These are phyloP conservation scores for Steromphala cineraria DNA, from an alignment of 2,888 invertebrate genomes.

Conservation along the genomic window DNA sequence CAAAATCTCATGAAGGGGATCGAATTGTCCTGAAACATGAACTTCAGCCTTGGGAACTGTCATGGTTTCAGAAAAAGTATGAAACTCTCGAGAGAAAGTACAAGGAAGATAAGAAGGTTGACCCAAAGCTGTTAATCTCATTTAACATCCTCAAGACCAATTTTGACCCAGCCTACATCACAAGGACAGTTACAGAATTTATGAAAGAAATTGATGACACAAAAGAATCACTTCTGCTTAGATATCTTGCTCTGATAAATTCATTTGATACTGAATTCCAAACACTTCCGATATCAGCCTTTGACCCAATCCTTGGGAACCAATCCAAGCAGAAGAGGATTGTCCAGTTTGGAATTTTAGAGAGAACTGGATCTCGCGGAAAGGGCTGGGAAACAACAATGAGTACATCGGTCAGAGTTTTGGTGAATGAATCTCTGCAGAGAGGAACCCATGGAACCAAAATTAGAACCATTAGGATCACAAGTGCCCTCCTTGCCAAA, in stretches of 20 bases:
- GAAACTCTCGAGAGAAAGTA: slow-evolving; percentile 42
- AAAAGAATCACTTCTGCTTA: slow-evolving; percentile 45
- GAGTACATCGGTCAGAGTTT: not conserved
- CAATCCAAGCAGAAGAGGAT: slow-evolving; percentile 5
- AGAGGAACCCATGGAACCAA: slow-evolving; percentile 30
- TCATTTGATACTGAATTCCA: slow-evolving; percentile 53
- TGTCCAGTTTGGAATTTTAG: slow-evolving; percentile 1
- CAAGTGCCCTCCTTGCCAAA: slow-evolving; percentile 42
- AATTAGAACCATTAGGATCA: slow-evolving; percentile 41
- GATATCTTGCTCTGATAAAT: slow-evolving; percentile 54
- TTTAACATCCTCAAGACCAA: slow-evolving; percentile 63
- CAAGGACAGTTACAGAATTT: slow-evolving; percentile 46
- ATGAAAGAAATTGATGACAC: slow-evolving; percentile 36
- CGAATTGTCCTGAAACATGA: slow-evolving; percentile 38
- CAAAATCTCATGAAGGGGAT: slow-evolving; percentile 13
- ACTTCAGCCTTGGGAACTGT: slow-evolving; percentile 41
- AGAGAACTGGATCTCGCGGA: not conserved
- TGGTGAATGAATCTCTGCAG: slow-evolving; percentile 12
- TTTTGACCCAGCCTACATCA: slow-evolving; percentile 52
- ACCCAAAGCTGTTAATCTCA: slow-evolving; percentile 55
- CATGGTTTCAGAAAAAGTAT: slow-evolving; percentile 53
- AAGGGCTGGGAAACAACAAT: slow-evolving; percentile 13
- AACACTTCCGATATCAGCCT: slow-evolving; percentile 49
- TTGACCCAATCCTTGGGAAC: slow-evolving; percentile 51
- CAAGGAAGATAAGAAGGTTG: slow-evolving; percentile 31